Conservation (phyloP, 2,888 invertebrate genomes). For the Amitus sp. region DNA sequence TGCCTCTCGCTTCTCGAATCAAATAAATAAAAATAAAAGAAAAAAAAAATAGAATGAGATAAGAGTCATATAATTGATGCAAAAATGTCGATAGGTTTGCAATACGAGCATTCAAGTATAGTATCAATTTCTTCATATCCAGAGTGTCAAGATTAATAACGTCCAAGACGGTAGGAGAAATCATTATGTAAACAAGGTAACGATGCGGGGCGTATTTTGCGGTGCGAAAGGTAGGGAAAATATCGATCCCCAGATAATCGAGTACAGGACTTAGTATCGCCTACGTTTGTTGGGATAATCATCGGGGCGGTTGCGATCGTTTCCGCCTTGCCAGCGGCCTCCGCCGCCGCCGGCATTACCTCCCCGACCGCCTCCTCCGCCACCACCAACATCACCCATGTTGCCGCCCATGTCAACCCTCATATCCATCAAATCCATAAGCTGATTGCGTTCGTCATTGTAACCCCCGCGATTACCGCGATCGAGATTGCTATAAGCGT, state of each 20-base stretch:
- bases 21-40: too few species aligned
- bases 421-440: constrained; percentile 66
- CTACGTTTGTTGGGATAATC: constrained; percentile 76
- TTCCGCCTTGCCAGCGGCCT: constrained; percentile 59
- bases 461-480: constrained; percentile 62
- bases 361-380: constrained; percentile 40
- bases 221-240: neutral
- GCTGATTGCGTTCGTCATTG: constrained; percentile 63
- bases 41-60: too few species aligned
- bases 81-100: too few species aligned
- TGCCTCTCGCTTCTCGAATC: too few species aligned
- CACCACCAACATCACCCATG: constrained; percentile 52
- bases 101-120: too few species aligned
- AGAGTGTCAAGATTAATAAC: too few species aligned
- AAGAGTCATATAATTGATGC: too few species aligned
- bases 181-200: too few species aligned
- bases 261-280: constrained; percentile 67
- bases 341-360: constrained; percentile 59
- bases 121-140: too few species aligned
- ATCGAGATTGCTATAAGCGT: constrained; percentile 64
- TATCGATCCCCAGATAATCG: too few species aligned
- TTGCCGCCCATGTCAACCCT: constrained; percentile 63
- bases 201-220: neutral
- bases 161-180: too few species aligned
- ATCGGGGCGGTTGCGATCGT: constrained; percentile 71